A percentile compares a stretch with the other conserved stretches of the same genome.
phyloP scores from a whole-genome alignment of 2,797 vertebrate species.

The Semaprochilodus insignis region DNA sequence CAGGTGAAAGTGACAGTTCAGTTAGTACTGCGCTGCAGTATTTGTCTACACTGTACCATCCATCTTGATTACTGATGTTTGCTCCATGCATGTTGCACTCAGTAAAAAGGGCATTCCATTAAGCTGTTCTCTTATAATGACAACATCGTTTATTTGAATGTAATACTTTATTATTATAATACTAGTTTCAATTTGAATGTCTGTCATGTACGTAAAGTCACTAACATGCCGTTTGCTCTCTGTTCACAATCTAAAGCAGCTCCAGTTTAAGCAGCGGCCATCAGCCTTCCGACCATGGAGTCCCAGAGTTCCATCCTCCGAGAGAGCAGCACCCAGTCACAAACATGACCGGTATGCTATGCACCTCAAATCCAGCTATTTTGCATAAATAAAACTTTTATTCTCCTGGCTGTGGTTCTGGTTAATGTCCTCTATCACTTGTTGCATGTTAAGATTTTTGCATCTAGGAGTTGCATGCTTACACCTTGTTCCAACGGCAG shows the following conservation, averaged over 20 bases:
- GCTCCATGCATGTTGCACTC: neutral
- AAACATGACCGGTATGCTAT: constrained; percentile 80
- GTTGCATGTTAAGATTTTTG: neutral
- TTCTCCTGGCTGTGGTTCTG: neutral
- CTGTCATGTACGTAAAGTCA: neutral
- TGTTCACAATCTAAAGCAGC: constrained; percentile 87
- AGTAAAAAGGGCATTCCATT: neutral
- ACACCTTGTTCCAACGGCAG: neutral
- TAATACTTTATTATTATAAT: no score
- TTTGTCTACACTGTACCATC: no score
- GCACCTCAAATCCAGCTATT: neutral
- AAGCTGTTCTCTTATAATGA: neutral
- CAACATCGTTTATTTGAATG: neutral
- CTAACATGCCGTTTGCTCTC: constrained; percentile 4
- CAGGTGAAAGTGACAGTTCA: no score
- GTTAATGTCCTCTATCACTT: neutral
- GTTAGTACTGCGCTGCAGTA: no score
- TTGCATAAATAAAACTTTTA: neutral
- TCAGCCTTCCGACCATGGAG: constrained; percentile 99
- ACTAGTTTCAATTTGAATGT: neutral
- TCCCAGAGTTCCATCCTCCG: constrained; percentile 83
- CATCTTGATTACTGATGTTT: no score
- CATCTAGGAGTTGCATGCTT: neutral
- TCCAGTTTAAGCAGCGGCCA: constrained; percentile 92
- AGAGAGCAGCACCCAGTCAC: constrained; percentile 83